Evolutionary conservation across 2,888 invertebrate species (phyloP), one percentile per base, ranked within the genome.

Genomic region (Rhagonycha lutea): DNA sequence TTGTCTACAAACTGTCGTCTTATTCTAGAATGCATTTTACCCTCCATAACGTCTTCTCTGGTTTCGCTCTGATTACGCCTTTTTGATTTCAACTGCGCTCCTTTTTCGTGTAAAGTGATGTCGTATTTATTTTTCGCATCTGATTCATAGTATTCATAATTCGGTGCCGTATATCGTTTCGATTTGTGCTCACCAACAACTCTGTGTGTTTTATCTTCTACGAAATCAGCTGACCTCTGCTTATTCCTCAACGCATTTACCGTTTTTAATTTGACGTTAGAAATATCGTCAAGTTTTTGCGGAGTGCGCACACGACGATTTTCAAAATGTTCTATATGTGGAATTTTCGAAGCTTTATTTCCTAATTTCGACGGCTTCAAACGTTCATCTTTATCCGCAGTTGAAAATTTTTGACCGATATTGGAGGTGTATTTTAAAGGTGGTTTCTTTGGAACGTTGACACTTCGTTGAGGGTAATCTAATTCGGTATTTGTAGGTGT

Each of bases 61-160:
- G 5, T 67, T 69, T 23, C 70, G 29, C 70, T 70, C 26, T 73
- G 70, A 61, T 47, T 70, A 11, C 62, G 70, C 26, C 29, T 68
- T 63, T 61, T 70, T 12, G 26, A 14, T 32, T 73, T 70, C 8
- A 61, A n/a, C 9, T 32, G 70, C 24, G n/a, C 8, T 3, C 3
- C 2, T 65, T 65, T 14, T 18, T 62, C 62, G 3, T 18, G 23
- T 12, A 2, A 23, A 62, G 10, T 14, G 9, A 7, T 7, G 1
- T 65, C 63, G 5, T 24, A 24, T 18, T 65, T 65, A n/a, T n/a
- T 12, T 7, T 5, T 65, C 23, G n/a, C 10, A 8, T 26, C 24
- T 14, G 14, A n/a, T 11, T 18, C 12, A 10, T 14, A 14, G 4
- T 14, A 68, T 28, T 10, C 32, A 4, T 24, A 9, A 14, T 2